These are phyloP conservation scores for Sebastiscus tertius DNA, from an alignment of 2,797 vertebrate species.

Conservation along the genomic window DNA sequence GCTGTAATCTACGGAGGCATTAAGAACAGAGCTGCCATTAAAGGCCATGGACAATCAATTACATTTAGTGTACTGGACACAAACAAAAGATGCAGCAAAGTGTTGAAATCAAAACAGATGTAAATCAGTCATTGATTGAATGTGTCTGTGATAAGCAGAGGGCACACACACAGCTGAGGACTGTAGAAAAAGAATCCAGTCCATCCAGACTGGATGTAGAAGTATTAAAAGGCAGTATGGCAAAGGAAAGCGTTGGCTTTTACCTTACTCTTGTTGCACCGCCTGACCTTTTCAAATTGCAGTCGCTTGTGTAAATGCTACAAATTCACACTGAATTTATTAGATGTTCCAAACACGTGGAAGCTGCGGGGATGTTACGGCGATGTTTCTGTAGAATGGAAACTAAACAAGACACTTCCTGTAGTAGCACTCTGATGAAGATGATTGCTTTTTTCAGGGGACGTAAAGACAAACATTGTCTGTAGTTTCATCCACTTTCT, in stretches of 20 bases:
- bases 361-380: conserved; percentile 5
- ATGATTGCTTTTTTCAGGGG: not conserved
- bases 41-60: conserved; percentile 25
- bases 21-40: conserved; percentile 24
- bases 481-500: not conserved
- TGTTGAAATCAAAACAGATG: conserved; percentile 11
- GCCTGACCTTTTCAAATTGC: not conserved
- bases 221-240: conserved; percentile 9
- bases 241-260: not conserved
- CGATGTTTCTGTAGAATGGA: conserved; percentile 28
- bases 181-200: conserved; percentile 44
- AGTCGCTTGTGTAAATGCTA: conserved; percentile 41
- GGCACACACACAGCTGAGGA: not conserved
- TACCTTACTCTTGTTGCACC: not conserved
- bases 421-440: not conserved
- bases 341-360: not conserved
- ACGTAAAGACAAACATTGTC: not conserved
- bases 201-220: conserved; percentile 9
- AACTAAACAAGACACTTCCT: conserved; percentile 33
- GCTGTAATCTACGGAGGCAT: not conserved
- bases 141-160: not conserved
- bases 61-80: not conserved
- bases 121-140: conserved; percentile 5
- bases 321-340: conserved; percentile 21
- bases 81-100: not conserved